phyloP scores from a whole-genome alignment of 2,797 vertebrate species.

The Pelochelys cantorii region DNA sequence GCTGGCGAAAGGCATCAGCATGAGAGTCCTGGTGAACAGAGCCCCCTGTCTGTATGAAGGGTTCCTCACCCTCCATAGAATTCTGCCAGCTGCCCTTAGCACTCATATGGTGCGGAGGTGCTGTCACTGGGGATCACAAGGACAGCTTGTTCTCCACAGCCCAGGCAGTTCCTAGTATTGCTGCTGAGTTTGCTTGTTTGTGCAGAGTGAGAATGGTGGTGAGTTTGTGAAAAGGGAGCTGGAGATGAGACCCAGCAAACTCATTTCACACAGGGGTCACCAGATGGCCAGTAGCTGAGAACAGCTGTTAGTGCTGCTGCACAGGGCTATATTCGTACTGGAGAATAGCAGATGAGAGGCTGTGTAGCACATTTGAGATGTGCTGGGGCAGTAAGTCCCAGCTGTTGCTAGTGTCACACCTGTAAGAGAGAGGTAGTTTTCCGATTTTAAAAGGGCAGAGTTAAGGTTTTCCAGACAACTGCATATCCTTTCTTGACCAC shows the following conservation, averaged over 20 bases:
- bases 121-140: not conserved
- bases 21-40: not conserved
- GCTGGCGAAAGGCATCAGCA: not conserved
- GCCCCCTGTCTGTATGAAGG: not conserved
- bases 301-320: not conserved
- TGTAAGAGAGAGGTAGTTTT: not conserved
- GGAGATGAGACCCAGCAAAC: not conserved
- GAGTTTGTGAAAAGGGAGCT: not conserved
- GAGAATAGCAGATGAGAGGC: not conserved
- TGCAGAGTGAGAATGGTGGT: not conserved
- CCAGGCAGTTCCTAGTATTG: not conserved
- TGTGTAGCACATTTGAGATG: not conserved
- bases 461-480: not conserved
- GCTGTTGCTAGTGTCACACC: accelerated
- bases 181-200: not conserved
- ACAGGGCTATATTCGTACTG: not conserved
- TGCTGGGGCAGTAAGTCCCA: not conserved
- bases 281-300: not conserved
- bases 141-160: accelerated
- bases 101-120: not conserved
- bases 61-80: not conserved
- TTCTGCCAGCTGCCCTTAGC: not conserved
- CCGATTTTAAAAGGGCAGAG: not conserved
- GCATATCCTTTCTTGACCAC: not conserved
- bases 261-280: not conserved